phyloP scores from a whole-genome alignment of 2,797 vertebrate species.

The Sparidentex hasta region DNA sequence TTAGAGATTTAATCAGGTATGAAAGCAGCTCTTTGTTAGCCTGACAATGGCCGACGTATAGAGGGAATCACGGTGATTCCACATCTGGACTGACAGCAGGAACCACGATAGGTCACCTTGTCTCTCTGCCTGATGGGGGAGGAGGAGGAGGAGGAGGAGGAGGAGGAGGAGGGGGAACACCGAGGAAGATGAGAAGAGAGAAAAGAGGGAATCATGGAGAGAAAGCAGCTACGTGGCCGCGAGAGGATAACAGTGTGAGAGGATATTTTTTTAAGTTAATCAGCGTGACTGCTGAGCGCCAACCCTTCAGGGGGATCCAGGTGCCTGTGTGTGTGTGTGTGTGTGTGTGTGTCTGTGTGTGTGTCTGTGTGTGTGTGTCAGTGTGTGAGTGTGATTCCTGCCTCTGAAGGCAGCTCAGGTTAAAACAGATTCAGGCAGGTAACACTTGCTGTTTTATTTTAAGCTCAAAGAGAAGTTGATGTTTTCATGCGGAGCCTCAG shows the following conservation, averaged over 20 bases:
- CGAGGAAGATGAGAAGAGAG: neutral
- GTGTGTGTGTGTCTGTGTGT: constrained; percentile 13
- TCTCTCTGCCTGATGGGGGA: neutral
- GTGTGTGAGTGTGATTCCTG: constrained; percentile 11
- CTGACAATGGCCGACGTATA: constrained; percentile 36
- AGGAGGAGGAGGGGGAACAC: no score
- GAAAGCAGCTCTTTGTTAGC: constrained; percentile 48
- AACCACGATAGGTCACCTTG: constrained; percentile 65
- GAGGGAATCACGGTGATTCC: constrained; percentile 31
- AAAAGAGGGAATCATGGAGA: neutral
- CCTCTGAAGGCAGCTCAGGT: constrained; percentile 20
- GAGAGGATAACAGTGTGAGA: constrained; percentile 32
- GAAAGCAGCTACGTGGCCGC: constrained; percentile 2
- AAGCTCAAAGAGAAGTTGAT: neutral
- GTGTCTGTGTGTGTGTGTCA: constrained; percentile 25
- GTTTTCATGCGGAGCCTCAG: neutral
- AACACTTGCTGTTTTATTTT: constrained; percentile 7
- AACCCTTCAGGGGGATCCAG: constrained; percentile 44
- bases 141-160: neutral
- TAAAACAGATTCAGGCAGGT: constrained; percentile 1
- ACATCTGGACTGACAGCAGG: constrained; percentile 67
- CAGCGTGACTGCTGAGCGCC: constrained; percentile 47
- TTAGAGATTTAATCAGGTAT: constrained; percentile 48
- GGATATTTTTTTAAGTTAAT: constrained; percentile 28
- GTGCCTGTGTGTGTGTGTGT: constrained; percentile 28